Evolutionary conservation across 2,797 vertebrate genomes (phyloP).

Genomic region (Clarias pachynema): DNA sequence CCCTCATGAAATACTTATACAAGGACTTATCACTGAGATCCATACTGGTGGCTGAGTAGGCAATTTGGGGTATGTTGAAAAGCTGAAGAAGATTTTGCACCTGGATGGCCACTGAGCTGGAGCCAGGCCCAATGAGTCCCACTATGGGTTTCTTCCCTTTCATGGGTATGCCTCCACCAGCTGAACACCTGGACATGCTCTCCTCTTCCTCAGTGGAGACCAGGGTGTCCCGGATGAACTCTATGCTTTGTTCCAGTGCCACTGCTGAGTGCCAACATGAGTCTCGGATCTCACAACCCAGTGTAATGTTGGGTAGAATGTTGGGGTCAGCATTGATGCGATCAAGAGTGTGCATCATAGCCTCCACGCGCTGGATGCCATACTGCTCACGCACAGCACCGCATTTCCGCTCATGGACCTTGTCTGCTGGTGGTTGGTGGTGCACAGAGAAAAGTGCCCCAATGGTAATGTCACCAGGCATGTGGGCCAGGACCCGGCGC

Average conservation of each 20-base stretch:
- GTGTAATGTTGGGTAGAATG: slow-evolving; percentile 89
- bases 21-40: slow-evolving; percentile 96
- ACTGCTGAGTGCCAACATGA: slow-evolving; percentile 99
- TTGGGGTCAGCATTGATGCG: slow-evolving; percentile 89
- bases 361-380: slow-evolving; percentile 97
- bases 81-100: slow-evolving; percentile 98
- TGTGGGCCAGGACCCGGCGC: slow-evolving; percentile 89
- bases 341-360: slow-evolving; percentile 96
- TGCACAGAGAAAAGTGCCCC: slow-evolving; percentile 98
- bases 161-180: slow-evolving; percentile 70
- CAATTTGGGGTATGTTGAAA: slow-evolving; percentile 99
- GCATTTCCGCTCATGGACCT: slow-evolving; percentile 97
- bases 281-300: slow-evolving; percentile 97
- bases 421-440: slow-evolving; percentile 95
- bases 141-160: slow-evolving; percentile 94
- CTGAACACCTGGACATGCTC: slow-evolving; percentile 83
- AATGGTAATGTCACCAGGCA: slow-evolving; percentile 95
- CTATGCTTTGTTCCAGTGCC: slow-evolving; percentile 97
- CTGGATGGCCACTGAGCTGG: slow-evolving; percentile 98
- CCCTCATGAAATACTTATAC: slow-evolving; percentile 98
- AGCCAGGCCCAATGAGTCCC: slow-evolving; percentile 95
- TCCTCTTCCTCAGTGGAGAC: slow-evolving; percentile 93
- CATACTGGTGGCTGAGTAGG: slow-evolving; percentile 99
- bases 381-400: slow-evolving; percentile 96
- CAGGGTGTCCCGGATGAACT: slow-evolving; percentile 96